Base-by-base conservation (phyloP, 2,888 invertebrate species). In the Tipula helvola region DNA sequence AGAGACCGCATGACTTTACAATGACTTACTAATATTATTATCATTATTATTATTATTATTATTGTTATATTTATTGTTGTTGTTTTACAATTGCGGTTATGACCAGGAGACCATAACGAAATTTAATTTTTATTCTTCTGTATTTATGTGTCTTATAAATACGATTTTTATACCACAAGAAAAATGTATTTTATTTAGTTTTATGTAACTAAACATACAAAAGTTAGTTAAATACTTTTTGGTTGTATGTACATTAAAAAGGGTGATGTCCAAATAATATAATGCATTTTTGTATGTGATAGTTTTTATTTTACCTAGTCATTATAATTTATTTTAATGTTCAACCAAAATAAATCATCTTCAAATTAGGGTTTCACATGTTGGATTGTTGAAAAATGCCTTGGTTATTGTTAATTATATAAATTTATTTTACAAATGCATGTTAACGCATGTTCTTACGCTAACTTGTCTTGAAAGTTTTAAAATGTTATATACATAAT, bases 81-180 rank as follows among this genome's bases (percentile, higher is more conserved):
- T 71, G 71, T 71, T 28, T 84, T 39, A 84, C 84, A 84, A 84
- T 84, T 84, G 84, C 84, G 84, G 84, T 84, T 84, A 86, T 86
- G 44, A 44, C 47, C 86, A 86, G 86, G 86, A 86, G 86, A 86
- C 86, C 86, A 86, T 44, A 86, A 86, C 86, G 86, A 44, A 44
- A 86, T 44, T 86, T 44, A 44, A 44, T 71, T 71, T 71, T 71
- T 71, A 71, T 71, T 71, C 71, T 71, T 71, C 71, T 71, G 71
- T 71, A 85, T 85, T 18, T 85, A 52, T 52, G n/a, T 71, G 4
- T 71, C 71, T 71, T 71, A 71, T 71, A 39, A 7, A 28, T 71
- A 71, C 71, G 18, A 71, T 71, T 71, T 71, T 57, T 57, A 57
- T 57, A 16, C 16, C 16, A 57, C 52, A 16, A 16, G 16, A 57